Base-by-base conservation (phyloP, 2,113 vertebrate species). In the Xiphophorus maculatus region DNA sequence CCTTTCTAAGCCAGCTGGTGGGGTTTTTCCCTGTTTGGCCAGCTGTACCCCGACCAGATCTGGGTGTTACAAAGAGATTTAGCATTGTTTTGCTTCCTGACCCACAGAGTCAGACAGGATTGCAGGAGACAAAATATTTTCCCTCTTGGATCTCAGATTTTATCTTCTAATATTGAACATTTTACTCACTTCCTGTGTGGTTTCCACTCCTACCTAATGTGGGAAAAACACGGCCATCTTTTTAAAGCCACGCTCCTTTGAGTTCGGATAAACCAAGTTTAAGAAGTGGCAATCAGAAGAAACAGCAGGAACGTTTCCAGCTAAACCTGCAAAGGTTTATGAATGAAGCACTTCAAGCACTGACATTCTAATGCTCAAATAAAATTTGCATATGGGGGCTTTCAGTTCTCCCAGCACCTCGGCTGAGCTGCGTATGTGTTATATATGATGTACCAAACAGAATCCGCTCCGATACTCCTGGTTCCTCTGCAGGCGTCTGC, bases 321-420 rank as follows among this genome's bases (percentile, higher is more conserved):
- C 69, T 86, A 74, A 84, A 84, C 81, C 81, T 75, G 40, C 69
- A 66, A 86, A 86, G 83, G 71, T 87, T 90, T 87, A 75, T 74
- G 30, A 67, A 83, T 76, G 78, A 81, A 77, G 51, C 71, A 66
- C 63, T 80, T 76, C 64, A 28, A 65, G 65, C 48, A 10, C 22
- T 35, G 62, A 71, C 37, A 79, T 48, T 74, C 74, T 75, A 61
- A 81, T 81, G 61, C 84, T 74, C 30, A 69, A 81, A 74, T 81
- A 14, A 76, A 85, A 88, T 88, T 83, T 73, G 76, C 82, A 90
- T 84, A 58, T 28, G 27, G 71, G 67, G 32, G 69, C 51, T 81
- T 76, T 48, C 72, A 69, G 58, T 25, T 69, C 28, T 71, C 1
- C 42, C 62, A 40, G 17, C 72, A 78, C 33, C 54, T 65, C 33